phyloP scores from a whole-genome alignment of 2,888 invertebrate genomes.

The Idaea aversata region DNA sequence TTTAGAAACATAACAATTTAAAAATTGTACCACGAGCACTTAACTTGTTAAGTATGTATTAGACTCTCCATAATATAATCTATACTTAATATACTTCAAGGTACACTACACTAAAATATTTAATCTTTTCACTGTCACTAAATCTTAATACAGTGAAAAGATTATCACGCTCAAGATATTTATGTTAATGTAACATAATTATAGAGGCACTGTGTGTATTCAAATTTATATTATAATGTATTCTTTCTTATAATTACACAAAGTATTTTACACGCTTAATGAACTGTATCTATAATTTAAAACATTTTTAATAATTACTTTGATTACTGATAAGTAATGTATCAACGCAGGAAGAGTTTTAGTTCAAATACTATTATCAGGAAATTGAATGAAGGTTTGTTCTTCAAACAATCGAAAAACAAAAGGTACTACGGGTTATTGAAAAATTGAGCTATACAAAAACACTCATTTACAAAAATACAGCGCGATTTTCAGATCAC shows the following conservation, averaged over 20 bases:
- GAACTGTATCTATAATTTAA: conserved; percentile 45
- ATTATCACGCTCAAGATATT: conserved; percentile 74
- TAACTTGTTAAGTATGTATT: conserved; percentile 49
- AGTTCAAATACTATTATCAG: not conserved
- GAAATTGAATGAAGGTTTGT: not conserved
- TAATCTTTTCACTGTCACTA: conserved; percentile 65
- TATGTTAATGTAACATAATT: conserved; percentile 82
- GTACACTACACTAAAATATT: conserved; percentile 69
- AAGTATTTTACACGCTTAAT: conserved; percentile 56
- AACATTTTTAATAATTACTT: conserved; percentile 17
- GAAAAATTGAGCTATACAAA: conserved; percentile 75
- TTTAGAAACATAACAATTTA: conserved; percentile 36
- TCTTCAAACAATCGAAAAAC: conserved; percentile 13
- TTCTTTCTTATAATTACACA: conserved; percentile 58
- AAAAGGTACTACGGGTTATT: conserved; percentile 17
- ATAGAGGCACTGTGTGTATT: conserved; percentile 82
- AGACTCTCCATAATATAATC: conserved; percentile 58
- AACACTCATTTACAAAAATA: conserved; percentile 77
- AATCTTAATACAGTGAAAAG: conserved; percentile 60
- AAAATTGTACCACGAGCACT: conserved; percentile 59
- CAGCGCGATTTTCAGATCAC: conserved; percentile 77
- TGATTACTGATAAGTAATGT: conserved; percentile 2
- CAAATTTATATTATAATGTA: conserved; percentile 50
- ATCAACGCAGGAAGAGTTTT: not conserved
- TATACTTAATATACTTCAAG: conserved; percentile 67